phyloP scores from a whole-genome alignment of 2,113 vertebrate genomes.

The Neotoma lepida region DNA sequence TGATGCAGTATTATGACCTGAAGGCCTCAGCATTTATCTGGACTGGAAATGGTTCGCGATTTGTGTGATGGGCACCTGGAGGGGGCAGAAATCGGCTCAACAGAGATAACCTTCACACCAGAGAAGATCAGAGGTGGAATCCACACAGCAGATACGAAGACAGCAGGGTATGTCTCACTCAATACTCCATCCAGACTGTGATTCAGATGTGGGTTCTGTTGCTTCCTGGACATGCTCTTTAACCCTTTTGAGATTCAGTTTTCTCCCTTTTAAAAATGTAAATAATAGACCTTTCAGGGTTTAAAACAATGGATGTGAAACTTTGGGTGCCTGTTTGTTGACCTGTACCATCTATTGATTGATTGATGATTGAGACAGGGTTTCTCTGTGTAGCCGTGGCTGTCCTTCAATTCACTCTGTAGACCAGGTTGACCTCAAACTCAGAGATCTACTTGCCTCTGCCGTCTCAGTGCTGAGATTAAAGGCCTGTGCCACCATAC shows the following conservation, averaged over 20 bases:
- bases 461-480: neutral
- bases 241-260: neutral
- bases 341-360: neutral
- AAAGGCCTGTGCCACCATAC: neutral
- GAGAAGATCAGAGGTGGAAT: constrained; percentile 93
- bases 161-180: constrained; percentile 89
- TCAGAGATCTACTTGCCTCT: neutral
- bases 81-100: constrained; percentile 93
- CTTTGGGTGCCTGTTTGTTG: neutral
- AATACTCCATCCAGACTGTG: neutral
- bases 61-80: constrained; percentile 93
- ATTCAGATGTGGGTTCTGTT: neutral
- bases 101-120: constrained; percentile 92
- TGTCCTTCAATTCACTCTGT: neutral
- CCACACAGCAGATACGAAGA: constrained; percentile 93
- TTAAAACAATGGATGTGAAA: neutral
- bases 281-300: neutral
- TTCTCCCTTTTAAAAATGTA: neutral
- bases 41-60: constrained; percentile 92
- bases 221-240: neutral
- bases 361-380: neutral
- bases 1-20: constrained; percentile 75
- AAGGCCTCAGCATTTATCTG: constrained; percentile 97
- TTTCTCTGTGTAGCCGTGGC: neutral
- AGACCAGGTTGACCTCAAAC: neutral